phyloP scores from a whole-genome alignment of 2,888 invertebrate species.

The Serrognathus titanus region DNA sequence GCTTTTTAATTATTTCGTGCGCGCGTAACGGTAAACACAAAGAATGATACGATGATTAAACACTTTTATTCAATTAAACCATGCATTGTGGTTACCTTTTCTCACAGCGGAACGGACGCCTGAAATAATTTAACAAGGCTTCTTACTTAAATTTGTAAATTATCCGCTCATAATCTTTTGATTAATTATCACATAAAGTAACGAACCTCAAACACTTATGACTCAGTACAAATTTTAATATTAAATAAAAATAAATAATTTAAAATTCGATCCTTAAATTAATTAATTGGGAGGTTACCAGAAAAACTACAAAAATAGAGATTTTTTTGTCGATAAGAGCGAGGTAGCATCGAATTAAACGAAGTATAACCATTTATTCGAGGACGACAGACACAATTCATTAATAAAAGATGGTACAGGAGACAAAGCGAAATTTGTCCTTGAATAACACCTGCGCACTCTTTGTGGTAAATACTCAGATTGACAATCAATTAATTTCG shows the following conservation, averaged over 20 bases:
- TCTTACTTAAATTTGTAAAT: not conserved
- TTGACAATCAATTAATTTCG: slow-evolving; percentile 47
- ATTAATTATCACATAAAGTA: not conserved
- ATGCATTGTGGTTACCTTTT: not conserved
- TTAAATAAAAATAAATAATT: not conserved
- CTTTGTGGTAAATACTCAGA: slow-evolving; percentile 44
- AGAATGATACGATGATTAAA: slow-evolving; percentile 4
- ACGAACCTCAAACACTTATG: too few species aligned
- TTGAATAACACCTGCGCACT: slow-evolving; percentile 13
- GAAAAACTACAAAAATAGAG: too few species aligned
- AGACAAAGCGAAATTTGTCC: slow-evolving; percentile 13
- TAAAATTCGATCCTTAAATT: too few species aligned
- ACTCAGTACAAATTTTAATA: not conserved
- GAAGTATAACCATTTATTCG: not conserved
- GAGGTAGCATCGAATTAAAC: not conserved
- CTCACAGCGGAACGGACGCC: not conserved
- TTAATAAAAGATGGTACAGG: slow-evolving; percentile 1
- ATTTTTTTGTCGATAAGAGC: too few species aligned
- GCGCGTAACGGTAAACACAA: slow-evolving; percentile 7
- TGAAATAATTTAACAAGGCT: not conserved
- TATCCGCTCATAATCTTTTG: not conserved
- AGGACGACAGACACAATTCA: not conserved
- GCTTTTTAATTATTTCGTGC: slow-evolving; percentile 9
- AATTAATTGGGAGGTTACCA: too few species aligned
- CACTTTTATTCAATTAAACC: not conserved